Conservation (phyloP, 1,140 invertebrate genomes). For the Ceratosolen solmsi region DNA sequence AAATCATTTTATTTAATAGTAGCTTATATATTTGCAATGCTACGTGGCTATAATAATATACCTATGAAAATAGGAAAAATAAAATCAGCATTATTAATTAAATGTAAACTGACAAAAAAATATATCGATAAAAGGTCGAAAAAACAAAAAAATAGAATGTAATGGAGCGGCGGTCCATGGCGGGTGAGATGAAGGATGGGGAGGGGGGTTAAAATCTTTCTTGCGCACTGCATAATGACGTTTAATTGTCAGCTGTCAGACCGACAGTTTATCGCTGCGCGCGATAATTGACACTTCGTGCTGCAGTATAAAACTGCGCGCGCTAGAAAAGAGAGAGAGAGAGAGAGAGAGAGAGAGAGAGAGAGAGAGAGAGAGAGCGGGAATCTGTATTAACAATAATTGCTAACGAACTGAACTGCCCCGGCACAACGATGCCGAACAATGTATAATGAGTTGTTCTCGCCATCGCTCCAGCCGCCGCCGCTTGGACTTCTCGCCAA, state of each 20-base stretch:
- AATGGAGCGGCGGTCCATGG: no score
- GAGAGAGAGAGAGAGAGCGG: not conserved
- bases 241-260: constrained; percentile 43
- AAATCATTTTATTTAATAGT: no score
- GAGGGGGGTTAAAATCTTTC: not conserved
- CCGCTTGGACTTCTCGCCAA: not conserved
- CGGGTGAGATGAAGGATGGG: not conserved
- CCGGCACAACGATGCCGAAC: not conserved
- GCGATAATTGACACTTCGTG: constrained; percentile 37
- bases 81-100: constrained; percentile 31
- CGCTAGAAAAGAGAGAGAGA: not conserved
- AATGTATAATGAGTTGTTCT: constrained; percentile 20
- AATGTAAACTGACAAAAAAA: not conserved
- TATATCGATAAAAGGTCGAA: not conserved
- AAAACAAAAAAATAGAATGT: not conserved
- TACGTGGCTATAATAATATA: no score
- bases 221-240: constrained; percentile 23
- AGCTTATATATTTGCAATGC: no score
- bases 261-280: constrained; percentile 17
- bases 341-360: not conserved
- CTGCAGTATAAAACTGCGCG: not conserved
- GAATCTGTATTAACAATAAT: constrained; percentile 36
- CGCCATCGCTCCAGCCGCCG: not conserved
- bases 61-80: constrained; percentile 13
- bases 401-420: constrained; percentile 11